Evolutionary conservation across 2,888 invertebrate species (phyloP), one percentile per base, ranked within the genome.

Genomic region (Ethmia dodecea): DNA sequence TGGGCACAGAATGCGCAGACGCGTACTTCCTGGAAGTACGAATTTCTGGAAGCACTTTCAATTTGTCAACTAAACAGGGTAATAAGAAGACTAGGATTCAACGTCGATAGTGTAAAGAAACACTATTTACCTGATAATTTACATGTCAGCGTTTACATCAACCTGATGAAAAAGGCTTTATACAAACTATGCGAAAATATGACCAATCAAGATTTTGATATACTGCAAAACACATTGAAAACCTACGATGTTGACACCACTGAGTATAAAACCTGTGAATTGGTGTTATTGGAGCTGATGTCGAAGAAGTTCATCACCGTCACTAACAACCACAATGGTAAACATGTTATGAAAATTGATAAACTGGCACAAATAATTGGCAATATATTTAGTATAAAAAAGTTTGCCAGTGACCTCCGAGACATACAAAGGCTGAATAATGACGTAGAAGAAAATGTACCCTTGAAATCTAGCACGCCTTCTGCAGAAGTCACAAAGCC

Each of bases 151-250:
- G 52, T 61, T 36, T 62, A 69, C 38, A 53, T 84, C 8, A 68
- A 76, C 52, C 77, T 76, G 3, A 60, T 75, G 40, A 83, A 75
- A 42, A 83, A 78, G 49, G 55, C 55, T 6, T 43, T 86, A 14
- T 86, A 83, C 35, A 69, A 62, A 50, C 40, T 84, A 6, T 80
- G 83, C 67, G 86, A 86, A 58, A 60, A 58, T 36, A 64, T 78
- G 12, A 70, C 63, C 13, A 43, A 47, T 0, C 56, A 66, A 16
- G 72, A 67, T 42, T 50, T 80, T 5, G 33, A 45, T 3, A 76
- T 61, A 43, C 46, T 86, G 5, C 76, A 81, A 49, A 66, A 60
- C 39, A 52, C 76, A 10, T 58, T 86, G 13, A 30, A 49, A 1
- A 69, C 75, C 6, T 78, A 65, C 47, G 48, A 69, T 2, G 51